Evolutionary conservation across 2,113 vertebrate species (phyloP), one percentile per base, ranked within the genome.

Genomic region (Sprattus sprattus): DNA sequence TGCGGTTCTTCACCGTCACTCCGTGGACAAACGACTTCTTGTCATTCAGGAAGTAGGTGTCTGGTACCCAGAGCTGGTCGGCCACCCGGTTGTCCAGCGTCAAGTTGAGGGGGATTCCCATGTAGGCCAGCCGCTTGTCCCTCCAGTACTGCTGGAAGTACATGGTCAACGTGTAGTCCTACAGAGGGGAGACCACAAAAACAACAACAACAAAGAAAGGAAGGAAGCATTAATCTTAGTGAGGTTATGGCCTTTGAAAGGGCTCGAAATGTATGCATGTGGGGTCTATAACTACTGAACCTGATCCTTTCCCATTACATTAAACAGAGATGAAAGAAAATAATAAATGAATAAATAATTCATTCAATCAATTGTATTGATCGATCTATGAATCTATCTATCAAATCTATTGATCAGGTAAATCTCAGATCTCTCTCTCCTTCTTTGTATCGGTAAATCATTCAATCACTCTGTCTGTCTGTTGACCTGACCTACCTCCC

Each of bases 91-190:
- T 99, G 93, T 99, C 98, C 85, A 99, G 96, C 0, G 98, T 99
- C 90, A 99, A 96, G 94, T 99, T 99, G 88, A 99, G 97, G 85
- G 98, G 98, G 85, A 99, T 99, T 86, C 98, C 98, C 54, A 96
- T 93, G 0, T 99, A 99, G 54, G 97, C 97, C 81, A 99, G 93
- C 25, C 98, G 96, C 92, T 99, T 99, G 90, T 99, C 98, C 93
- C 98, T 96, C 98, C 98, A 99, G 85, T 99, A 99, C 91, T 99
- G 98, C 88, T 99, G 98, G 93, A 99, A 99, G 93, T 99, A 99
- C 98, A 99, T 99, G 3, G 98, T 99, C 95, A 99, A 89, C 0
- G 98, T 99, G 92, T 99, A 99, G 93, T 99, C 98, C 98, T 99
- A 93, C 13, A 1, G 85, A 86, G 57, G 86, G 82, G 84, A 49